Percentiles rank a stretch among this genome's conserved stretches.
phyloP scores from a whole-genome alignment of 2,797 vertebrate species.

The Malurus splendens region DNA sequence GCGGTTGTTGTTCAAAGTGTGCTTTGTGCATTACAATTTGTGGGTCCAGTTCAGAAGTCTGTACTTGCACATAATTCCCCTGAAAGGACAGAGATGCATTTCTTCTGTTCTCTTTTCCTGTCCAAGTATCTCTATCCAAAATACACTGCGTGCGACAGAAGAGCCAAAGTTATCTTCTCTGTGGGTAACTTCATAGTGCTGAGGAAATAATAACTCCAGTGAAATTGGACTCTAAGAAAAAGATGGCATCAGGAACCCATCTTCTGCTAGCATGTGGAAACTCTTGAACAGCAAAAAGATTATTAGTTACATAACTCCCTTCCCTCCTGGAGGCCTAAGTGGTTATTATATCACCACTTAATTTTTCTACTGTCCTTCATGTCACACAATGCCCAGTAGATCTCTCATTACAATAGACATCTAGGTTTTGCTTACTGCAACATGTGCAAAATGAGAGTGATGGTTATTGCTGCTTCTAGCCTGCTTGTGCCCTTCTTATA shows the following conservation, averaged over 20 bases:
- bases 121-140: not conserved
- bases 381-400: not conserved
- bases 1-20: not conserved
- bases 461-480: not conserved
- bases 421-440: not conserved
- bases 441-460: not conserved
- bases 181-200: not conserved
- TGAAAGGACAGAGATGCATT: not conserved
- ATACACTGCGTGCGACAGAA: not conserved
- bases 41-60: not conserved
- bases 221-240: conserved; percentile 28
- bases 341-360: not conserved
- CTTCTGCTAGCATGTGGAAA: conserved; percentile 8
- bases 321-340: not conserved
- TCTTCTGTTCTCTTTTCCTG: not conserved
- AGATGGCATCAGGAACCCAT: not conserved
- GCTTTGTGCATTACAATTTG: not conserved
- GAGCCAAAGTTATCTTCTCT: conserved; percentile 20
- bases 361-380: not conserved
- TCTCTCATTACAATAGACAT: not conserved
- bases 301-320: not conserved
- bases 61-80: not conserved
- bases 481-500: not conserved
- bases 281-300: not conserved
- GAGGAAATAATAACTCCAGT: conserved; percentile 1